phyloP scores from a whole-genome alignment of 2,113 vertebrate genomes.

The Phalacrocorax brasilianus region DNA sequence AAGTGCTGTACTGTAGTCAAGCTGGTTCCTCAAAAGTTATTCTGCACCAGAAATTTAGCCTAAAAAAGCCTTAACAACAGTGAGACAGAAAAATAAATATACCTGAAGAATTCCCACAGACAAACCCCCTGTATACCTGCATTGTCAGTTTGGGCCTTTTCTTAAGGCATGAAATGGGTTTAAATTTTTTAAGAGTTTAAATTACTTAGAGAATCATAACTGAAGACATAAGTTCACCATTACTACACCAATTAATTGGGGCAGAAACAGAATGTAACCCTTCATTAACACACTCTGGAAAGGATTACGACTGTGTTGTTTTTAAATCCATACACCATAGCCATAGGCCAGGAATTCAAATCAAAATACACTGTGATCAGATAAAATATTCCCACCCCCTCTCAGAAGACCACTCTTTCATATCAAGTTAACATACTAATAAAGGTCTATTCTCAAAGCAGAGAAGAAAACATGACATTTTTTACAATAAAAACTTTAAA shows the following conservation, averaged over 20 bases:
- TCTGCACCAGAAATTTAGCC: neutral
- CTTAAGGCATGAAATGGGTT: neutral
- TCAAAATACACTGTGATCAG: neutral
- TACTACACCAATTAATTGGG: neutral
- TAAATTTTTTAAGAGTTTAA: neutral
- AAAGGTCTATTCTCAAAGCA: neutral
- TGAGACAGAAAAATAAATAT: neutral
- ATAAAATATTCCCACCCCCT: neutral
- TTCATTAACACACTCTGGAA: neutral
- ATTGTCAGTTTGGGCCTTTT: neutral
- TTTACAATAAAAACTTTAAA: neutral
- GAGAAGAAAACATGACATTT: neutral
- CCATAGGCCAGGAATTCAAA: neutral
- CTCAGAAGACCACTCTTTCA: neutral
- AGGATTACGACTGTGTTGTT: neutral
- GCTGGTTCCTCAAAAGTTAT: neutral
- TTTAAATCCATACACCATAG: neutral
- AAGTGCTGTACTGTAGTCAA: neutral
- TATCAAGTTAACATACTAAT: accelerated
- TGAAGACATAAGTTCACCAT: neutral
- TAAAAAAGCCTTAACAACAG: neutral
- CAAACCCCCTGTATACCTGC: neutral
- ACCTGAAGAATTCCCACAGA: neutral
- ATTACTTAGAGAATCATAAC: too few species aligned
- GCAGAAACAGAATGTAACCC: neutral